Evolutionary conservation across 2,888 invertebrate species (phyloP), one percentile per base, ranked within the genome.

Genomic region (Brenthis hecate): DNA sequence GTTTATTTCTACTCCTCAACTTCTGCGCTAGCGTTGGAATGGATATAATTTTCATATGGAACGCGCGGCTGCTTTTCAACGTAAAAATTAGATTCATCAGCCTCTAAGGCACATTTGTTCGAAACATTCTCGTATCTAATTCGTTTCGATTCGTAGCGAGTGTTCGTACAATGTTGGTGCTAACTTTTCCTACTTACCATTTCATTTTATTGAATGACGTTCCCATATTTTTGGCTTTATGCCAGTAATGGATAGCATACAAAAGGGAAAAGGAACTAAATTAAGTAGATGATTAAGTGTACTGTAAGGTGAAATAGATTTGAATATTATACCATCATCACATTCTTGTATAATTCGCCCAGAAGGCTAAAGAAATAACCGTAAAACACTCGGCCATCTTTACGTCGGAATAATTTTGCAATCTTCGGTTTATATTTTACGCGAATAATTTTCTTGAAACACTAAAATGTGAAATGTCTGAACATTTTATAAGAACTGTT

Each of bases 1-100:
- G 91, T 92, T 91, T 91, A 89, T 91, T 90, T 85, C 85, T 88
- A 90, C 88, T 91, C 89, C 86, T 84, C 85, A 91, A 92, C 88
- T 91, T 43, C 36, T 86, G 83, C 80, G 81, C 81, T 80, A 78
- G 81, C 86, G 86, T 89, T 91, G 88, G 83, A 88, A 91, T 86
- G 87, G 88, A 83, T 87, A 90, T 91, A 91, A 91, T 91, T 91
- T 91, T 91, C 89, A 88, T 89, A 90, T 88, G 85, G 82, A 89
- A 86, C 86, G 83, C 86, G 83, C 84, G 80, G 79, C 77, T 85
- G 84, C 83, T 80, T 84, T 79, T 77, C 82, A 81, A 76, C 84
- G 79, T 86, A 89, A 89, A 88, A 92, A 91, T 90, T 91, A 88
- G 89, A 90, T 91, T 91, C 88, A 87, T 90, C 89, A 91, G 82